phyloP scores from a whole-genome alignment of 2,888 invertebrate genomes.

The Noctua pronuba region DNA sequence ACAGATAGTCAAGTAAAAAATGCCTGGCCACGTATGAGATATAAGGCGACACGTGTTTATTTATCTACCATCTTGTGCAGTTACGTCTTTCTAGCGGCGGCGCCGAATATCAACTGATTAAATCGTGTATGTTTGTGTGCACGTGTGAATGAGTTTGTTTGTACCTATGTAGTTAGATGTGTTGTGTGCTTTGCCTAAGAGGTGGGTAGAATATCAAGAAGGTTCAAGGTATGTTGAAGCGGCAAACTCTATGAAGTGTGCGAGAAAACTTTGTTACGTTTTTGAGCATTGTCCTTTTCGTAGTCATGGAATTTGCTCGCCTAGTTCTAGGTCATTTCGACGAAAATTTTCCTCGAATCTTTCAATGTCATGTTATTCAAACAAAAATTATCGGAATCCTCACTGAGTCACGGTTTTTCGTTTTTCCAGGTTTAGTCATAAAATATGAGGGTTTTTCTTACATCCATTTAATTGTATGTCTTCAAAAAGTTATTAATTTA shows the following conservation, averaged over 20 bases:
- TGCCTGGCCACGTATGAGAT: slow-evolving; percentile 80
- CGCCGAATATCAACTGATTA: slow-evolving; percentile 80
- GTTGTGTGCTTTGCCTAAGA: slow-evolving; percentile 45
- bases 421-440: not conserved
- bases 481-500: not conserved
- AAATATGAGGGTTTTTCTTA: not conserved
- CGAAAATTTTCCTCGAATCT: not conserved
- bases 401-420: not conserved
- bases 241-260: slow-evolving; percentile 9
- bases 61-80: slow-evolving; percentile 83
- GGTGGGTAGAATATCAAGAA: slow-evolving; percentile 52
- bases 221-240: slow-evolving; percentile 23
- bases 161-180: slow-evolving; percentile 46
- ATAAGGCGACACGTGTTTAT: slow-evolving; percentile 84
- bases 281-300: not conserved
- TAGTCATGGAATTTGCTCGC: not conserved
- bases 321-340: not conserved
- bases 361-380: not conserved
- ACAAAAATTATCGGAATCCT: not conserved
- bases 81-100: slow-evolving; percentile 85
- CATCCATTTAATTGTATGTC: not conserved
- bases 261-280: not conserved
- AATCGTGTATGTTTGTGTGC: slow-evolving; percentile 66
- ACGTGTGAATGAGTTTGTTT: slow-evolving; percentile 67
- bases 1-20: slow-evolving; percentile 65